Base-by-base conservation (phyloP, 2,113 vertebrate genomes). In the Seriola quinqueradiata region DNA sequence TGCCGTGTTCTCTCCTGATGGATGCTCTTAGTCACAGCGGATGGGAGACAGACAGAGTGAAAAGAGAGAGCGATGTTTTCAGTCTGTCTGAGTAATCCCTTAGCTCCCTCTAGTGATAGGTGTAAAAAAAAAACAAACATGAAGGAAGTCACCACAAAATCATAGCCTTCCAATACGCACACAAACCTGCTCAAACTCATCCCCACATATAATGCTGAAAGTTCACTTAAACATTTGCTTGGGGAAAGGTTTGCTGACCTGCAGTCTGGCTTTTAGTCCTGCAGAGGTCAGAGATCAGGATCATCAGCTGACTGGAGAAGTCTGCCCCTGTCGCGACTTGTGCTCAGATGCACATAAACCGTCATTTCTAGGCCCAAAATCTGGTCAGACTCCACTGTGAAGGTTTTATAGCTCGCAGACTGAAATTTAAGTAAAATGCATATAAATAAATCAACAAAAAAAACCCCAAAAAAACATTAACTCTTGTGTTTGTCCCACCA, bases 61-160 rank as follows among this genome's bases (percentile, higher is more conserved):
- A 9, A 63, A 78, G 59, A 50, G 61, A 40, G n/a, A 48, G 19
- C 13, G 14, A 28, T 13, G 63, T 13, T 52, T 69, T 69, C 13
- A 54, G 5, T 54, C 28, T 72, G 55, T 74, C 23, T 8, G 40
- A 9, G 23, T 75, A 50, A 79, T 74, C 55, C 46, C 74, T 79
- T 34, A 83, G 93, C 92, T 85, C 92, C 92, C 87, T 87, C 92
- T 92, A 90, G 90, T 86, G 92, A 63, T 78, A 36, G 17, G 46
- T 59, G 52, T 38, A 32, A 21, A 40, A 59, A 69, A 59, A 13
- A 48, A 63, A 52, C 9, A 11, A 36, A 19, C 16, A 32, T 0
- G 4, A 36, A 36, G 38, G 8, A 40, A 46, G 8, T 46, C 36
- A 1, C 28, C 13, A 67, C 46, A 19, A 34, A 63, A 73, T 44